phyloP scores from a whole-genome alignment of 2,113 vertebrate species.

The Peromyscus maniculatus region DNA sequence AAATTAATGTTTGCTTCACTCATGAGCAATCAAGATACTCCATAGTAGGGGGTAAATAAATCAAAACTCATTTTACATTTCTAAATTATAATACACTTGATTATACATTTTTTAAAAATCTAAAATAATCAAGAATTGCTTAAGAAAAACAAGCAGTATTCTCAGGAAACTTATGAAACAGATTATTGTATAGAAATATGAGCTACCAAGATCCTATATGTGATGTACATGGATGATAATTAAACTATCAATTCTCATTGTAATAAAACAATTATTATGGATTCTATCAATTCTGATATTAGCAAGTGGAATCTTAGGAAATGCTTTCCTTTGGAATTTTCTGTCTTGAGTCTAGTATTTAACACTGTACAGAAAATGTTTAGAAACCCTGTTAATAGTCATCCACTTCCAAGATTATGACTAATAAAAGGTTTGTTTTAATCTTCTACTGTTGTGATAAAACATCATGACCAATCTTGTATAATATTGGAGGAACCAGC shows the following conservation, averaged over 20 bases:
- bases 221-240: background rate
- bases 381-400: background rate
- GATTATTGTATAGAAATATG: background rate
- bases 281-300: conserved; percentile 2
- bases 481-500: too few relatives aligned
- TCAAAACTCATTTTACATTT: conserved; percentile 52
- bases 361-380: background rate
- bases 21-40: conserved; percentile 56
- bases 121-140: conserved; percentile 45
- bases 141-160: conserved; percentile 34
- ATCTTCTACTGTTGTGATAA: background rate
- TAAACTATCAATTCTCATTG: background rate
- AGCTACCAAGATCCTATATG: background rate
- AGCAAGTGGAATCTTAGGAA: background rate
- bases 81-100: conserved; percentile 52
- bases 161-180: background rate
- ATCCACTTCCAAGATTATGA: background rate
- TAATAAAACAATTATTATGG: background rate
- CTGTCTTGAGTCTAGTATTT: background rate
- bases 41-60: conserved; percentile 12
- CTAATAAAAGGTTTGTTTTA: background rate
- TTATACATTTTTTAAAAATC: conserved; percentile 45
- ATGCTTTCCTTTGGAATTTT: background rate
- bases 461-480: too few relatives aligned
- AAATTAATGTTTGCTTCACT: conserved; percentile 71